Evolutionary conservation across 2,797 vertebrate genomes (phyloP), one percentile per base, ranked within the genome.

Genomic region (Malacoraja senta): DNA sequence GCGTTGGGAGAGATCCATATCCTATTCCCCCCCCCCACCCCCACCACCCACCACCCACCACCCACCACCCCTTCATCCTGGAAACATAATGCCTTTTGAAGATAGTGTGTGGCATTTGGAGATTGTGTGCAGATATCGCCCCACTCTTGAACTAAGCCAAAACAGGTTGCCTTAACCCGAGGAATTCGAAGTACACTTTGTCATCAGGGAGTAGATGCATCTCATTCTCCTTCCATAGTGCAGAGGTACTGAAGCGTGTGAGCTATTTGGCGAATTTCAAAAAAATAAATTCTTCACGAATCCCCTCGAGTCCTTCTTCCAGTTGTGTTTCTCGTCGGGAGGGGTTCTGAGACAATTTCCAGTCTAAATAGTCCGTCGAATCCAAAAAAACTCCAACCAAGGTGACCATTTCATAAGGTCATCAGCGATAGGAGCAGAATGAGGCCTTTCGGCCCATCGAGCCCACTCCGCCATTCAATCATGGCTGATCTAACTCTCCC

Each of bases 31-130:
- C 44, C 44, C 44, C 44, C 44, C 44, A 1, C 44, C 44, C 44
- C 44, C 44, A 2, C 4, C 44, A 3, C 44, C 44, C 44, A 1
- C 44, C 1, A 1, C 1, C 44, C 1, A 44, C 44, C 44, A 44
- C 44, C 44, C 44, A 53, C 44, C 44, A 53, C 44, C n/a, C 32
- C 63, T 63, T 63, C 63, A 21, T 88, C 84, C n/a, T 68, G 9
- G 68, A 68, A 35, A 88, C 44, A 26, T 13, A 65, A 6, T 17
- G 13, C 58, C 35, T n/a, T 88, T 88, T 88, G 84, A 68, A 88
- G 84, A 88, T 88, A 68, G 63, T 21, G 58, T 86, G 84, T 88
- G 84, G 84, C 61, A 88, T 88, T 88, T 88, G n/a, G 68, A 88
- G 84, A 88, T 88, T 88, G 84, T 68, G 84, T 88, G 61, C 9